Evolutionary conservation across 2,888 invertebrate genomes (phyloP).

Genomic region (Diogma glabrata): DNA sequence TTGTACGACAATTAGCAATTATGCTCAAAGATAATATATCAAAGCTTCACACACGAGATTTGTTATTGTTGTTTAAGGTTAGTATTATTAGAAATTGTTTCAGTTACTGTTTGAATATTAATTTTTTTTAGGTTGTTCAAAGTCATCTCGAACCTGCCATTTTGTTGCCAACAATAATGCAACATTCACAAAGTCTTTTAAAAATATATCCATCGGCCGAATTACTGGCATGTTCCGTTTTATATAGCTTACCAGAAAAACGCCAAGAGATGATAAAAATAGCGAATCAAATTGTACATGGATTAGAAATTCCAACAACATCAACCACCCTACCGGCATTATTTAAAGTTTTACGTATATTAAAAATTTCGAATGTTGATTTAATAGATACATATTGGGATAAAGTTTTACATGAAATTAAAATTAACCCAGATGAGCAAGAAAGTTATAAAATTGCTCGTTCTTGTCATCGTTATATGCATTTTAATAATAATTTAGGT

Average conservation of each 20-base stretch:
- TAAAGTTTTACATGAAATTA: constrained; percentile 30
- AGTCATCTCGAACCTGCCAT: constrained; percentile 41
- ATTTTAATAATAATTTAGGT: constrained; percentile 41
- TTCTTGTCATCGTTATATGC: constrained; percentile 41
- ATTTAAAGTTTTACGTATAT: constrained; percentile 35
- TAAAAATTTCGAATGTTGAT: constrained; percentile 38
- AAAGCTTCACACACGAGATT: constrained; percentile 32
- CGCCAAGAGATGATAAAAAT: constrained; percentile 33
- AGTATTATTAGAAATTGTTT: constrained; percentile 11
- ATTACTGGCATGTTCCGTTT: constrained; percentile 35
- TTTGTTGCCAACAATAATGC: constrained; percentile 34
- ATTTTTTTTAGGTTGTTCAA: constrained; percentile 34
- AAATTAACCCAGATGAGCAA: constrained; percentile 23
- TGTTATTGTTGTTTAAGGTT: constrained; percentile 34
- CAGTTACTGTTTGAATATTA: constrained; percentile 5
- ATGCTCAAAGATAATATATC: constrained; percentile 31
- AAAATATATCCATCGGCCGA: constrained; percentile 32
- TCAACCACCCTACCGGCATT: constrained; percentile 30
- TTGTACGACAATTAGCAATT: constrained; percentile 34
- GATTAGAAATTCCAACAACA: constrained; percentile 25
- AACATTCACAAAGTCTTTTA: constrained; percentile 32
- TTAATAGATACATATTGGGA: constrained; percentile 40
- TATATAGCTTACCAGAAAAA: constrained; percentile 36
- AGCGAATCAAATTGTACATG: constrained; percentile 27
- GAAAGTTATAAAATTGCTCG: constrained; percentile 29